These are phyloP conservation scores for Gasterosteus nipponicus DNA, from an alignment of 2,113 vertebrate genomes.

Conservation along the genomic window DNA sequence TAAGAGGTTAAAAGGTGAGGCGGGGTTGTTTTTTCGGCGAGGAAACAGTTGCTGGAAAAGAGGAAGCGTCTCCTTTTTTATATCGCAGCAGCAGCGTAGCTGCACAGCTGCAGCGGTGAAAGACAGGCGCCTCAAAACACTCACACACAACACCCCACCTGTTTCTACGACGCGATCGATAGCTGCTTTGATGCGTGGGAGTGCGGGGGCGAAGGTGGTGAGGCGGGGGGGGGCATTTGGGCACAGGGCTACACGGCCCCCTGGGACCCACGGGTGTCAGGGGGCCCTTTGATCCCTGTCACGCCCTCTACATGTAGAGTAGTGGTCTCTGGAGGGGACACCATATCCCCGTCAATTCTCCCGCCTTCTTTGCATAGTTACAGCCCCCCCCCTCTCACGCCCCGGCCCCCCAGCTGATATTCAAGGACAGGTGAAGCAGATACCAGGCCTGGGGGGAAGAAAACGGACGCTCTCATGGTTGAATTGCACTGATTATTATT, in stretches of 20 bases:
- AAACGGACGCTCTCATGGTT: conserved; percentile 36
- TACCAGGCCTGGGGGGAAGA: conserved; percentile 29
- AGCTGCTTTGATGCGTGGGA: conserved; percentile 76
- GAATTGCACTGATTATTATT: conserved; percentile 28
- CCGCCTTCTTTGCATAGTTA: conserved; percentile 8
- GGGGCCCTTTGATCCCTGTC: conserved; percentile 82
- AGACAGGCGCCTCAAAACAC: conserved; percentile 33
- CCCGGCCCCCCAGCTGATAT: conserved; percentile 60
- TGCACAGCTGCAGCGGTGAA: conserved; percentile 66
- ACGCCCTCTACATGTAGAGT: conserved; percentile 60
- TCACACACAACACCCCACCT: conserved; percentile 63
- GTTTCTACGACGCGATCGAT: conserved; percentile 74
- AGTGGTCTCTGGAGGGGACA: conserved; percentile 41
- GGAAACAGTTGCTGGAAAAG: conserved; percentile 63
- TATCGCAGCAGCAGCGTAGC: conserved; percentile 44
- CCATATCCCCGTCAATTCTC: conserved; percentile 13
- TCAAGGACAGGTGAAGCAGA: conserved; percentile 66
- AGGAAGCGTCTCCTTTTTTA: conserved; percentile 63
- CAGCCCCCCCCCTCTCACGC: background rate
- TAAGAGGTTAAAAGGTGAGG: conserved; percentile 16
- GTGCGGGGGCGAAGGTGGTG: conserved; percentile 40
- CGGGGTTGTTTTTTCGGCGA: conserved; percentile 28
- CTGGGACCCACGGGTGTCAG: conserved; percentile 60
- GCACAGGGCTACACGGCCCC: conserved; percentile 51
- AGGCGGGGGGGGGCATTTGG: conserved; percentile 44